Percentiles rank a stretch among this genome's conserved stretches.
Conservation (phyloP, 92 coral and sea anemone species). For the Paramuricea clavata region DNA sequence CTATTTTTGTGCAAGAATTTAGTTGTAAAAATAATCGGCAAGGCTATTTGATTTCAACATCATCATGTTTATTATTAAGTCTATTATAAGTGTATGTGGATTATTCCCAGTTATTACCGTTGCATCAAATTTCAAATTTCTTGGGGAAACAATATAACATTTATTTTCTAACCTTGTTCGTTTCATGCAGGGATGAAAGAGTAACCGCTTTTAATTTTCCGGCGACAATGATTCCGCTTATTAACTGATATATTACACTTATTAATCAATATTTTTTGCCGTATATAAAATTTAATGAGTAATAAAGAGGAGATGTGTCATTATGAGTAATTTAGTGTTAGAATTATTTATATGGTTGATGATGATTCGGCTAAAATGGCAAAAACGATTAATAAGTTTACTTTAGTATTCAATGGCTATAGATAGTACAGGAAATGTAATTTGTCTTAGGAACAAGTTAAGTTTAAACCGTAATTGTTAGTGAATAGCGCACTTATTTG, state of each 20-base stretch:
- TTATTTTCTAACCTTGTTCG: neutral
- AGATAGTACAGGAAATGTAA: neutral
- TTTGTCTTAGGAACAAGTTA: neutral
- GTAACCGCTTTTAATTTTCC: conserved; percentile 20
- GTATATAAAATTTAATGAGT: conserved; percentile 20
- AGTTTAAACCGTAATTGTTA: neutral
- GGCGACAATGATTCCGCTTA: conserved; percentile 19
- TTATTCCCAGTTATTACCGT: no score
- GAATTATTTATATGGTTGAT: conserved; percentile 21
- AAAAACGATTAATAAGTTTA: neutral
- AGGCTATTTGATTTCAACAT: no score
- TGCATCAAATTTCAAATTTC: no score
- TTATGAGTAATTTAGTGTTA: neutral
- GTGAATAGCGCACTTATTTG: neutral
- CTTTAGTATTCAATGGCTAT: no score
- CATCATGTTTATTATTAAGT: no score
- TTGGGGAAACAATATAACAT: neutral
- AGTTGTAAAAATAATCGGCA: no score
- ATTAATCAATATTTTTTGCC: conserved; percentile 25
- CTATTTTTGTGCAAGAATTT: no score
- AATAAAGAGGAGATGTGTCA: conserved; percentile 12
- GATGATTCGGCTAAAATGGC: neutral
- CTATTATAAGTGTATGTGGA: no score
- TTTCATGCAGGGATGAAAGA: neutral
- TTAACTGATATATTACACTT: conserved; percentile 28